Percentiles rank a stretch among this genome's conserved stretches.
These are phyloP conservation scores for Sciurus niger DNA, from an alignment of 2,113 vertebrate species.

Conservation along the genomic window DNA sequence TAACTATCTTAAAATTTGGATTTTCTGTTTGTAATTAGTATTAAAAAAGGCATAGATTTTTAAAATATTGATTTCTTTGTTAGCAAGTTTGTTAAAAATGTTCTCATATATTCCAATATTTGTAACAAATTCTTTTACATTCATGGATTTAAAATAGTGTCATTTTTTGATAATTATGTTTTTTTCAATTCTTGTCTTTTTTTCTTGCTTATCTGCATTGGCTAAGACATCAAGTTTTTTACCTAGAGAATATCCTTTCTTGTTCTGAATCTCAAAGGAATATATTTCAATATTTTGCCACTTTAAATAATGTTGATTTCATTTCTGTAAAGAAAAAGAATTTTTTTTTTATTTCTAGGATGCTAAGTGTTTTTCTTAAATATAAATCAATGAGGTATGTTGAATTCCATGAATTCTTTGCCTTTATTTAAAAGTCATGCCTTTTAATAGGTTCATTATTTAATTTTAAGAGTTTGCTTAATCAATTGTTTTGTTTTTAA, in stretches of 20 bases:
- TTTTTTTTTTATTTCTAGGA: not conserved
- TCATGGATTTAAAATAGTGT: not conserved
- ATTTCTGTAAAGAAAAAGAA: not conserved
- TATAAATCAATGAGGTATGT: not conserved
- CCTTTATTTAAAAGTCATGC: not conserved
- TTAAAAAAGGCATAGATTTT: not conserved
- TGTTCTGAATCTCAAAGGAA: not conserved
- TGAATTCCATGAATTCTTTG: not conserved
- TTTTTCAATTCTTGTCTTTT: not conserved
- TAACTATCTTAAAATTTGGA: not conserved
- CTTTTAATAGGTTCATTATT: not conserved
- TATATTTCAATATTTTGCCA: not conserved
- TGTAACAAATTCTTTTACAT: not conserved
- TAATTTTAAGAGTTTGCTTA: not conserved
- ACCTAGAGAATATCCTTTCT: not conserved
- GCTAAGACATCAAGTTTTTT: not conserved
- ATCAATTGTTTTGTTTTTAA: constrained; percentile 8
- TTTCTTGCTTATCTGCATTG: not conserved
- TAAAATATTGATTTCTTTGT: not conserved
- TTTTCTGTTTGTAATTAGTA: not conserved
- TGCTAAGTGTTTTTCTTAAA: not conserved
- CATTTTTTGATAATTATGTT: not conserved
- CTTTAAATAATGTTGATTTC: not conserved
- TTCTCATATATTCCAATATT: not conserved
- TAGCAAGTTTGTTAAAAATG: not conserved